These are phyloP conservation scores for Pagrus major DNA, from an alignment of 2,113 vertebrate genomes.

Conservation along the genomic window DNA sequence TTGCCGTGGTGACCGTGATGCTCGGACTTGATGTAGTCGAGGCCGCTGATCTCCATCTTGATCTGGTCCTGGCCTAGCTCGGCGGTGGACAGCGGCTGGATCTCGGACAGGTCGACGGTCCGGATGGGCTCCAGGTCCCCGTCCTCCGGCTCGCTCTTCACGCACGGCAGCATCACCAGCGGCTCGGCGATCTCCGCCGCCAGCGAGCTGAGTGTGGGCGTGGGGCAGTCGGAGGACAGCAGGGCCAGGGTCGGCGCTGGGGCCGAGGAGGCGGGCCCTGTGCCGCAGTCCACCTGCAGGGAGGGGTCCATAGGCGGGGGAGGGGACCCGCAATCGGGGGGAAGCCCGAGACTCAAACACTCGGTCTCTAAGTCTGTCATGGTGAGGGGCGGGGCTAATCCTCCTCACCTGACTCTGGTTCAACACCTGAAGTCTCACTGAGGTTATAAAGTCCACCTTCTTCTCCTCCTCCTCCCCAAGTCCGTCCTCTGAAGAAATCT, in stretches of 20 bases:
- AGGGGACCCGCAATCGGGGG: conserved; percentile 68
- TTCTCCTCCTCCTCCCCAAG: conserved; percentile 13
- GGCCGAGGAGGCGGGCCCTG: conserved; percentile 39
- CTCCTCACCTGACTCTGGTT: conserved; percentile 46
- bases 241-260: conserved; percentile 67
- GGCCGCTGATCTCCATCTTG: conserved; percentile 88
- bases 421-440: conserved; percentile 18
- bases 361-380: conserved; percentile 85
- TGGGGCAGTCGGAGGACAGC: conserved; percentile 78
- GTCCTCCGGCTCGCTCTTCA: conserved; percentile 84
- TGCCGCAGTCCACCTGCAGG: conserved; percentile 58
- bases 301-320: conserved; percentile 62
- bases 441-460: not conserved
- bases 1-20: conserved; percentile 77
- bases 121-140: conserved; percentile 80
- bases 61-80: conserved; percentile 86
- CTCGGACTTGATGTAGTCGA: conserved; percentile 87
- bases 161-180: conserved; percentile 84
- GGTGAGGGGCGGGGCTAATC: conserved; percentile 60
- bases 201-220: conserved; percentile 81
- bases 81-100: conserved; percentile 85
- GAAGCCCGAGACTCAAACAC: conserved; percentile 78
- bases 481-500: not conserved
- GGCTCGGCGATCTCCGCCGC: conserved; percentile 81
- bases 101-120: conserved; percentile 85